A percentile compares a stretch with the other conserved stretches of the same genome.
phyloP scores from a whole-genome alignment of 2,888 invertebrate species.

The Folsomia manolachei region DNA sequence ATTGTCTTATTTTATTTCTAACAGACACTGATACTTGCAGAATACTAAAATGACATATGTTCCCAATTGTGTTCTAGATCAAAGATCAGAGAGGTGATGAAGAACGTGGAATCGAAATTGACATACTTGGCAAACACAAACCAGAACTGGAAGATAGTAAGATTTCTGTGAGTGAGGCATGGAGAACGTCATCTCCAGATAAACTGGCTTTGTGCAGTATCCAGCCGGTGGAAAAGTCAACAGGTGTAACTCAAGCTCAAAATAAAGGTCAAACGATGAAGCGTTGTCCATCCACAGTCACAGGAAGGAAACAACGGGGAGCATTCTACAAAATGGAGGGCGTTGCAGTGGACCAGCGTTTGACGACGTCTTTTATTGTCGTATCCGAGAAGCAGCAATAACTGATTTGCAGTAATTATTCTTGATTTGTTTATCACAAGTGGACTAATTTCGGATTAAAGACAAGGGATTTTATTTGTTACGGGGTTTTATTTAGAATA shows the following conservation, averaged over 20 bases:
- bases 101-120: neutral
- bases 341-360: too few relatives aligned
- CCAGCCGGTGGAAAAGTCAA: neutral
- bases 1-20: too few relatives aligned
- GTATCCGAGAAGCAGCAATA: too few relatives aligned
- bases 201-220: neutral
- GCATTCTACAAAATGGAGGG: neutral
- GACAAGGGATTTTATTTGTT: too few relatives aligned
- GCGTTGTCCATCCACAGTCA: too few relatives aligned
- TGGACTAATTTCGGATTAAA: too few relatives aligned
- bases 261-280: neutral
- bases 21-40: neutral
- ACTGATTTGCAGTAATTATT: too few relatives aligned
- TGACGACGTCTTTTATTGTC: too few relatives aligned
- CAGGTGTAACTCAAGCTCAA: neutral
- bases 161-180: neutral
- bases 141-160: too few relatives aligned
- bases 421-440: too few relatives aligned
- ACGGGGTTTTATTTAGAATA: too few relatives aligned
- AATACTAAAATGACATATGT: too few relatives aligned
- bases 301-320: neutral
- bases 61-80: neutral
- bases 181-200: neutral
- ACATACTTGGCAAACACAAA: neutral
- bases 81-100: neutral